Percentiles rank a stretch among this genome's conserved stretches.
phyloP scores from a whole-genome alignment of 2,113 vertebrate genomes.

The Myiozetetes cayanensis region DNA sequence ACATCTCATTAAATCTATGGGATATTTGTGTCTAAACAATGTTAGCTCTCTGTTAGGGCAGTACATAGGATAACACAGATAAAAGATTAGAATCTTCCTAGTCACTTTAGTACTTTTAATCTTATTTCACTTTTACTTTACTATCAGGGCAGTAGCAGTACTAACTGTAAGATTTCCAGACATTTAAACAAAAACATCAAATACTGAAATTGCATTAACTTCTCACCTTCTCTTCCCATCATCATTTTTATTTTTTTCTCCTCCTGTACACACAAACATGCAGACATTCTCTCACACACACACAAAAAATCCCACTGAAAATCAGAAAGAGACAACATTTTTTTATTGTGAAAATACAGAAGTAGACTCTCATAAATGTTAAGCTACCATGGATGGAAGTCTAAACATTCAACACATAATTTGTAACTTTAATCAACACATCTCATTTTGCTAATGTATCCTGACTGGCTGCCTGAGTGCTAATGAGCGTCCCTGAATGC shows the following conservation, averaged over 20 bases:
- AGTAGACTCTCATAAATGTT: neutral
- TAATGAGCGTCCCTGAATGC: slow-evolving; percentile 66
- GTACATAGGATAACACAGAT: neutral
- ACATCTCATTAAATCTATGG: neutral
- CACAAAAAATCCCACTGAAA: neutral
- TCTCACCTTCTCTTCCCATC: neutral
- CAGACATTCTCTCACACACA: neutral
- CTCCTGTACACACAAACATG: neutral
- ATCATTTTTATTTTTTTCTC: neutral
- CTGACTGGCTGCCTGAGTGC: slow-evolving; percentile 59
- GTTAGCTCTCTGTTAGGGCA: neutral
- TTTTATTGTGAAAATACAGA: neutral
- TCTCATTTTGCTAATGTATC: slow-evolving; percentile 69
- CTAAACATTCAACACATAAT: slow-evolving; percentile 65
- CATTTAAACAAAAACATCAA: neutral
- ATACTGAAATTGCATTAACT: neutral
- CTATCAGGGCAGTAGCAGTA: neutral
- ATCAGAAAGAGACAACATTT: neutral
- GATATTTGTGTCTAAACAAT: neutral
- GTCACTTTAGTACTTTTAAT: neutral
- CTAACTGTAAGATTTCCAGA: neutral
- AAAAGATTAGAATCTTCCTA: neutral
- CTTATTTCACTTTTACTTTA: neutral
- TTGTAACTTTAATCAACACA: slow-evolving; percentile 74
- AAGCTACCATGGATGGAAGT: slow-evolving; percentile 45